These are phyloP conservation scores for Balanococcus diminutus DNA, from an alignment of 2,888 invertebrate genomes.

Conservation along the genomic window DNA sequence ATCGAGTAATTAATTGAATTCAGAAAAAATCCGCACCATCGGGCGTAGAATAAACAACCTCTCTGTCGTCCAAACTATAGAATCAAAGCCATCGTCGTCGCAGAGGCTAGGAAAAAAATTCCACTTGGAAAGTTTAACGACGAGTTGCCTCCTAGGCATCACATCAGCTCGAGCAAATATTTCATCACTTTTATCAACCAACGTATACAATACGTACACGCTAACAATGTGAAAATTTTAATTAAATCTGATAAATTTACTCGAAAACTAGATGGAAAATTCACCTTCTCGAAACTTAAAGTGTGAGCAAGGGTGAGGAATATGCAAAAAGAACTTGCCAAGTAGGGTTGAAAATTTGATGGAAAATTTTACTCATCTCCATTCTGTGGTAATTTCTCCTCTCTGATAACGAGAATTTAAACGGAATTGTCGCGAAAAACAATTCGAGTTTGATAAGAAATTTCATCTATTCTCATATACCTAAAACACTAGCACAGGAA, in stretches of 20 bases:
- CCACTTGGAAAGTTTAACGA: not conserved
- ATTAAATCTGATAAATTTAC: constrained; percentile 31
- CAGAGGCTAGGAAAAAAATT: not conserved
- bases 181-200: constrained; percentile 22
- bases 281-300: not conserved
- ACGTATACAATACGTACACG: not conserved
- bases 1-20: constrained; percentile 20
- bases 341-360: too few relatives aligned
- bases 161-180: not conserved
- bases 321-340: not conserved
- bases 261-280: not conserved
- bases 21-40: not conserved
- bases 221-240: constrained; percentile 8
- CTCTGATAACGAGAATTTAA: not conserved
- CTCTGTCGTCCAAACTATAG: not conserved
- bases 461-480: not conserved
- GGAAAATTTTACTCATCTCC: not conserved
- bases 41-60: too few relatives aligned
- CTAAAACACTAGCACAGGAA: not conserved
- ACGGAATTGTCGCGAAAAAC: not conserved
- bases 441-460: not conserved
- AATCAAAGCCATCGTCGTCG: not conserved
- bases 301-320: too few relatives aligned
- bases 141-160: not conserved
- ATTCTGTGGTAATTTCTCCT: not conserved